Conservation (phyloP, 37 sponge, comb jelly and placozoan species). For the Amphimedon queenslandica region DNA sequence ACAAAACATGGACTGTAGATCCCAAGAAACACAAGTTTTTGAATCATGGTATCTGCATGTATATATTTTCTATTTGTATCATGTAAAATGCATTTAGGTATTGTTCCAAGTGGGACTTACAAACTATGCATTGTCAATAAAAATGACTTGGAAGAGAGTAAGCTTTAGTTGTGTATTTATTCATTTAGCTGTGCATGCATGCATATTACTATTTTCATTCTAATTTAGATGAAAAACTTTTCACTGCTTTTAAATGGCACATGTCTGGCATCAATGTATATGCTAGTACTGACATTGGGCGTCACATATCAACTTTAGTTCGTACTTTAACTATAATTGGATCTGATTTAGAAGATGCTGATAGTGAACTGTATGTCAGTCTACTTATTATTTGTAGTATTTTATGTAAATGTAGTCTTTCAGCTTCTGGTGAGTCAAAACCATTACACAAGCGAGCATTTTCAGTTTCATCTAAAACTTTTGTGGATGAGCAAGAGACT, state of each 20-base stretch:
- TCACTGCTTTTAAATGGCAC: slow-evolving; percentile 52
- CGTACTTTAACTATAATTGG: slow-evolving; percentile 60
- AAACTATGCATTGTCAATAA: slow-evolving; percentile 23
- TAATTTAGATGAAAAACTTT: slow-evolving; percentile 28
- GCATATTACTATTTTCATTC: neutral
- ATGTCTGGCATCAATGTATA: slow-evolving; percentile 73
- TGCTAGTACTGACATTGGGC: slow-evolving; percentile 69
- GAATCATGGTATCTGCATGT: slow-evolving; percentile 34
- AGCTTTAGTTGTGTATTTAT: neutral
- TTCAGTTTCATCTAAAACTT: neutral
- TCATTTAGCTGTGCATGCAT: neutral
- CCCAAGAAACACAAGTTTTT: slow-evolving; percentile 33
- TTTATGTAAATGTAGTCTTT: no score
- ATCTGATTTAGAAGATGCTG: slow-evolving; percentile 31
- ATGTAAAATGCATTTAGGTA: neutral
- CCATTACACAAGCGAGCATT: slow-evolving; percentile 10
- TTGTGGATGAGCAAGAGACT: neutral
- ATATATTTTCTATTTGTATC: neutral
- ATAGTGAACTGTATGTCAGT: neutral
- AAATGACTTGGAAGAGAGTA: no score
- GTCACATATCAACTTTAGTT: slow-evolving; percentile 57
- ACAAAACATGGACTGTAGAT: slow-evolving; percentile 64
- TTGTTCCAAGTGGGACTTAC: slow-evolving; percentile 33
- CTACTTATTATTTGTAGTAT: neutral
- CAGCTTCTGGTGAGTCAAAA: no score